These are phyloP conservation scores for Orthosia cruda DNA, from an alignment of 2,888 invertebrate genomes.

Conservation along the genomic window DNA sequence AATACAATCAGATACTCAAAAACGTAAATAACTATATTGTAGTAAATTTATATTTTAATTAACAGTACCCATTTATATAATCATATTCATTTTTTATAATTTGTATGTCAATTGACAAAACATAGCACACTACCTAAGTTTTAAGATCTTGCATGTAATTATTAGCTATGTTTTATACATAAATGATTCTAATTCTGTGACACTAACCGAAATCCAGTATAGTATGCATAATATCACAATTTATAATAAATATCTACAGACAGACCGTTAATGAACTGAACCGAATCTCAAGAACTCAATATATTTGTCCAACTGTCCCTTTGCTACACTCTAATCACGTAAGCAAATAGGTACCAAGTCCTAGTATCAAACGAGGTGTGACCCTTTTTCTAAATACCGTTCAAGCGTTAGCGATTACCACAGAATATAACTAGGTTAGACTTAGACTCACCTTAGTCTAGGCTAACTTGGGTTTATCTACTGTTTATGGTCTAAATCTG, in stretches of 20 bases:
- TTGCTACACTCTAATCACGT: constrained; percentile 33
- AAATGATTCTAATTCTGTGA: too few species aligned
- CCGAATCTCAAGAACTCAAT: constrained; percentile 15
- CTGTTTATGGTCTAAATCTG: constrained; percentile 41
- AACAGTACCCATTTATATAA: too few species aligned
- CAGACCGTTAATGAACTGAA: constrained; percentile 9
- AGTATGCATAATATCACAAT: neutral
- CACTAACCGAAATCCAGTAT: neutral
- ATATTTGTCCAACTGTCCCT: constrained; percentile 32
- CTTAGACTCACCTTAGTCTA: constrained; percentile 17
- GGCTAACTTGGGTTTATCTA: constrained; percentile 37
- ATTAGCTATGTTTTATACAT: too few species aligned
- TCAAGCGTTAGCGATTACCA: constrained; percentile 23
- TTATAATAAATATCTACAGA: neutral
- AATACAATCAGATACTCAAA: too few species aligned
- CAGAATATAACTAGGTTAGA: constrained; percentile 25
- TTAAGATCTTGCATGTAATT: too few species aligned
- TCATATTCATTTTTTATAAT: too few species aligned
- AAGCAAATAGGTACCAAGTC: constrained; percentile 20
- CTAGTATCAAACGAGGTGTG: constrained; percentile 37
- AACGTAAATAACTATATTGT: too few species aligned
- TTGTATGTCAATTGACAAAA: too few species aligned
- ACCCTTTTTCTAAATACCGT: constrained; percentile 22
- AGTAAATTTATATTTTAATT: too few species aligned
- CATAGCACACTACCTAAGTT: too few species aligned